phyloP scores from a whole-genome alignment of 2,888 invertebrate species.

The Heteropelma amictum region DNA sequence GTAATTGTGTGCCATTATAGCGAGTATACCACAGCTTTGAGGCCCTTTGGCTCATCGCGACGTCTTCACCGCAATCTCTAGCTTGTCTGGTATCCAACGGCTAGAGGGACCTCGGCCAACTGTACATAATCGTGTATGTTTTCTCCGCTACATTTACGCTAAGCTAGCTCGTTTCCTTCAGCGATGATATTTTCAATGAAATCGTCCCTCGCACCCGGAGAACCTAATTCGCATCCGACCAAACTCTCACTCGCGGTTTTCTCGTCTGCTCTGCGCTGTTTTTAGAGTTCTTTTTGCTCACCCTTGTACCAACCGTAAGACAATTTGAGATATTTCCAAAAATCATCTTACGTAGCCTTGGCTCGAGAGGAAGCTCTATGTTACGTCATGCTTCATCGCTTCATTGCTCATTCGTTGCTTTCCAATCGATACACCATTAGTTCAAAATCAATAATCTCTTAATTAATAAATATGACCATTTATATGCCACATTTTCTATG shows the following conservation, averaged over 20 bases:
- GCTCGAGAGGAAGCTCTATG: no score
- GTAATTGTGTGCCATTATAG: conserved; percentile 66
- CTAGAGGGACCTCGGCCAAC: not conserved
- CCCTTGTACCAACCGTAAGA: no score
- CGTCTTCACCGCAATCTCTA: conserved; percentile 14
- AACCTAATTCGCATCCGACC: not conserved
- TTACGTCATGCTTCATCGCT: no score
- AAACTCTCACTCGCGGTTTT: not conserved
- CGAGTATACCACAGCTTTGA: conserved; percentile 34
- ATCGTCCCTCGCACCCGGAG: conserved; percentile 30
- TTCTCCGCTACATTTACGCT: conserved; percentile 53
- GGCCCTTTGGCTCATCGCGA: conserved; percentile 2
- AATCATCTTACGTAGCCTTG: no score
- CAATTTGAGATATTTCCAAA: no score
- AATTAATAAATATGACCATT: no score
- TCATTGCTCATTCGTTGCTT: no score
- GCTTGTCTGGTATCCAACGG: conserved; percentile 26
- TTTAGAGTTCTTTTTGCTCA: no score
- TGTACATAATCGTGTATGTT: conserved; percentile 39
- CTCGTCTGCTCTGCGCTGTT: not conserved
- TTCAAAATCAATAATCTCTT: no score
- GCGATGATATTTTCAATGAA: conserved; percentile 49
- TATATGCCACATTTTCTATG: no score
- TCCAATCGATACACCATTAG: no score
- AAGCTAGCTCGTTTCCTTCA: conserved; percentile 4